These are phyloP conservation scores for Euura saliciscinereae DNA, from an alignment of 1,140 invertebrate species.

Conservation along the genomic window DNA sequence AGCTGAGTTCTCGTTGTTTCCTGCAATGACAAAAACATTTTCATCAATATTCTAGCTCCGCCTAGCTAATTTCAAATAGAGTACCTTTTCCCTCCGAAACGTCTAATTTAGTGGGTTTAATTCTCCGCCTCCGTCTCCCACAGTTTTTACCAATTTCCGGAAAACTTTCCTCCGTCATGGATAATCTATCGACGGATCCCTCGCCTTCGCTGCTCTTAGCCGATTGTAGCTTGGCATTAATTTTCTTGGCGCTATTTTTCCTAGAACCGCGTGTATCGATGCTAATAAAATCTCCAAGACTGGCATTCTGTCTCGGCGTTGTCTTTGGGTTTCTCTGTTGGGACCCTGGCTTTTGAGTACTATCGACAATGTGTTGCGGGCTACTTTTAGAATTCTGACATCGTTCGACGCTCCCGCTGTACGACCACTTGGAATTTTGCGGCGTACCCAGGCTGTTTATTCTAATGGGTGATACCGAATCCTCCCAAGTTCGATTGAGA, in stretches of 20 bases:
- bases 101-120: constrained; percentile 46
- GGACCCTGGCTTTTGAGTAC: constrained; percentile 21
- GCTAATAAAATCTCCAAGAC: constrained; percentile 42
- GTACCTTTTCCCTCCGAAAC: constrained; percentile 34
- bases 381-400: constrained; percentile 24
- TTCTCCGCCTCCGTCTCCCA: constrained; percentile 34
- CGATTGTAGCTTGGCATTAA: constrained; percentile 18
- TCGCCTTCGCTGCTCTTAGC: constrained; percentile 14
- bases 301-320: constrained; percentile 29
- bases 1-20: constrained; percentile 29
- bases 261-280: constrained; percentile 25
- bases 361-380: constrained; percentile 21
- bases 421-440: constrained; percentile 24
- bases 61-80: background rate
- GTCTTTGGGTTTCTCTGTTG: constrained; percentile 34
- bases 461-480: constrained; percentile 34
- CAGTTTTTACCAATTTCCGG: constrained; percentile 28
- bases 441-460: constrained; percentile 23
- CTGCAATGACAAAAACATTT: constrained; percentile 24
- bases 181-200: constrained; percentile 19
- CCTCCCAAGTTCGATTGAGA: constrained; percentile 19
- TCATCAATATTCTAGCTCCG: too few relatives aligned
- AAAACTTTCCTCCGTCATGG: constrained; percentile 26
- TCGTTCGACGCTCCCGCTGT: constrained; percentile 19
- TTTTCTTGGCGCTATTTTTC: constrained; percentile 29